Base-by-base conservation (phyloP, 64 coral and sea anemone genomes). In the Cladopsammia gracilis region DNA sequence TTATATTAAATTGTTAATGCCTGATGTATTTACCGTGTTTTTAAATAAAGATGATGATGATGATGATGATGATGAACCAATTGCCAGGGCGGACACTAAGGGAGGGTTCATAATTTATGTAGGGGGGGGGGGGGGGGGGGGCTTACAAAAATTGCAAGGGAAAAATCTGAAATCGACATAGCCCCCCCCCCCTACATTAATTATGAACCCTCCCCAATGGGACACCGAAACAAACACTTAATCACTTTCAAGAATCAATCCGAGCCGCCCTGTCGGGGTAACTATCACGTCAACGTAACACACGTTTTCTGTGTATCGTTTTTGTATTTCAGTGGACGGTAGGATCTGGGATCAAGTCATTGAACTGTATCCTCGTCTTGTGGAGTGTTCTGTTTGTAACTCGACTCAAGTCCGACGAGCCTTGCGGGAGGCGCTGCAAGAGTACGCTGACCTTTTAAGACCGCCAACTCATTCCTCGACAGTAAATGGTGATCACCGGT, bases 311-410 rank as follows among this genome's bases (percentile, higher is more conserved):
- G 34, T 34, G 0, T 34, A 34, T 34, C 34, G 64, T 71, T 18
- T 51, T 53, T 77, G 18, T 57, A 3, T 91, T 91, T 4, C 86
- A 96, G 95, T 96, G 86, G 95, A 96, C 50, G 75, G 44, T 10
- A 84, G 73, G 77, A 92, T 96, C 68, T 96, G 95, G 95, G 68
- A 80, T 48, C 95, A 96, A 86, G 95, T 96, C 5, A 85, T 96
- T 48, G 90, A 89, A 43, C 76, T 96, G 14, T 96, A 96, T 56
- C 95, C 95, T 78, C 75, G 71, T 48, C 86, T 96, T 62, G 90
- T 96, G 64, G 95, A 96, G 12, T 96, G 95, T 61, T 89, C 84
- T 19, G 88, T 87, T 18, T 96, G 95, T 65, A 96, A 80, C 73
- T 96, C 95, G 24, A 92, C 80, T 20, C 87, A 86, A 56, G 95